Evolutionary conservation across 2,797 vertebrate genomes (phyloP).

Genomic region (Buceros bicornis): DNA sequence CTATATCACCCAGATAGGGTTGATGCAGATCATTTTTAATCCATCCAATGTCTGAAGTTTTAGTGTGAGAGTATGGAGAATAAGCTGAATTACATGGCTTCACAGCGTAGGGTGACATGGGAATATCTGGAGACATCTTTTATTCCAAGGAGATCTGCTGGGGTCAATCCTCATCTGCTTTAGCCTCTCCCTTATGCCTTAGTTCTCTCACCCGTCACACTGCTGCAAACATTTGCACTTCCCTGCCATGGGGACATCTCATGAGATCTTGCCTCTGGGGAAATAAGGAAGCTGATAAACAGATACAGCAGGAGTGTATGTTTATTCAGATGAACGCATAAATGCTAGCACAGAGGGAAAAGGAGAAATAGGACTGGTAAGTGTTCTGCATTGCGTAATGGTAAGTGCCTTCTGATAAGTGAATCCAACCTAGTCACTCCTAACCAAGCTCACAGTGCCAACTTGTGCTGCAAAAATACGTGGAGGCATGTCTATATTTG

Average conservation of each 20-base stretch:
- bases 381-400: not conserved
- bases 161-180: not conserved
- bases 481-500: not conserved
- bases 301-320: not conserved
- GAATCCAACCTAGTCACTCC: not conserved
- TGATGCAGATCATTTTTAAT: not conserved
- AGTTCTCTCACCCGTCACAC: not conserved
- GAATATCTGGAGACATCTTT: not conserved
- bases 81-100: not conserved
- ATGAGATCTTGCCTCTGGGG: not conserved
- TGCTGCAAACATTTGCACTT: not conserved
- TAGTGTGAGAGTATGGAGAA: not conserved
- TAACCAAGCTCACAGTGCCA: not conserved
- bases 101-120: not conserved
- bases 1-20: not conserved
- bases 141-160: not conserved
- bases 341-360: not conserved
- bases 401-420: not conserved
- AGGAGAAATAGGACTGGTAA: not conserved
- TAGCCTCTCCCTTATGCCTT: not conserved
- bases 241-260: not conserved
- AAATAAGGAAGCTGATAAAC: not conserved
- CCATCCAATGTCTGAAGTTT: not conserved
- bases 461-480: not conserved
- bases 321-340: not conserved